Conservation (phyloP, 1,140 invertebrate genomes). For the Brachionus sp. region DNA sequence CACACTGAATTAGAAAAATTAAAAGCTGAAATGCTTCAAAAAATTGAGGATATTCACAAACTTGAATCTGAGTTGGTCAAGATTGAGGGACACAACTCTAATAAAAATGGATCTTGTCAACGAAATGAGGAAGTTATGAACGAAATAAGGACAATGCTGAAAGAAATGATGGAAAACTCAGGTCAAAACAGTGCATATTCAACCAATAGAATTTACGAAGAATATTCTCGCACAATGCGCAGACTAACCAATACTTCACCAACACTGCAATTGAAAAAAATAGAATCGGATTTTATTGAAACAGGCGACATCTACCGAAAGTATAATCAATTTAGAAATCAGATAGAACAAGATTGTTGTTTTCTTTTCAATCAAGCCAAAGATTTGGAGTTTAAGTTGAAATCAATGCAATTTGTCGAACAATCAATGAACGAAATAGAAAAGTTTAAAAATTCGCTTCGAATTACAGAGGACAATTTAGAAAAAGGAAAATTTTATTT, state of each 20-base stretch:
- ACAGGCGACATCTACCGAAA: conserved; percentile 9
- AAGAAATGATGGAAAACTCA: conserved; percentile 34
- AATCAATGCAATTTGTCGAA: neutral
- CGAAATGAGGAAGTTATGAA: neutral
- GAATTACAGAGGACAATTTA: conserved; percentile 5
- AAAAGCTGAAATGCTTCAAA: conserved; percentile 37
- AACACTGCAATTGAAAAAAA: conserved; percentile 20
- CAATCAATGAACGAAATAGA: conserved; percentile 26
- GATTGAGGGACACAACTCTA: neutral
- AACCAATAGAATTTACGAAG: neutral
- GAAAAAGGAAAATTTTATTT: conserved; percentile 34
- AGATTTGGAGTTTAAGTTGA: neutral
- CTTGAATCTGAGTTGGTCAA: conserved; percentile 25
- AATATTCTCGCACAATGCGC: neutral
- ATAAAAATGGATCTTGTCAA: neutral
- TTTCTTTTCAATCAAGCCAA: conserved; percentile 8
- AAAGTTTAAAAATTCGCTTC: conserved; percentile 33
- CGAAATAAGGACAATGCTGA: conserved; percentile 23
- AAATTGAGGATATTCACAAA: conserved; percentile 44
- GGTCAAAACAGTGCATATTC: neutral
- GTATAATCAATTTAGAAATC: conserved; percentile 21
- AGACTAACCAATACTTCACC: neutral
- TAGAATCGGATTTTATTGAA: conserved; percentile 14
- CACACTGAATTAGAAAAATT: conserved; percentile 21
- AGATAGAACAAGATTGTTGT: conserved; percentile 24